Percentiles rank a stretch among this genome's conserved stretches.
phyloP scores from a whole-genome alignment of 2,888 invertebrate genomes.

The Trachelus iudaicus region DNA sequence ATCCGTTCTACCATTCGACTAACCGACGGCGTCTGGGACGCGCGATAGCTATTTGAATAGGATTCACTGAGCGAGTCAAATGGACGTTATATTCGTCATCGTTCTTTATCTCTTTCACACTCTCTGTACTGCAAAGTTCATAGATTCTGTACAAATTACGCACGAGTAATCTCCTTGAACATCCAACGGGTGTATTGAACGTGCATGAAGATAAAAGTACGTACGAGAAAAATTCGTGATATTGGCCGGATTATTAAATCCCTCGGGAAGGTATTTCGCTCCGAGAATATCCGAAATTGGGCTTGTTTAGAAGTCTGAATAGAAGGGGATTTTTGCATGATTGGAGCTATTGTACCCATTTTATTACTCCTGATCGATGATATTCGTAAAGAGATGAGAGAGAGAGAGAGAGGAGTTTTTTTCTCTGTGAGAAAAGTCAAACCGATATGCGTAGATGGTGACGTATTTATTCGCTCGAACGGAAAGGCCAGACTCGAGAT shows the following conservation, averaged over 20 bases:
- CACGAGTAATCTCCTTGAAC: too few relatives aligned
- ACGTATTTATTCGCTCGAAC: too few relatives aligned
- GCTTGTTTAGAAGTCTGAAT: constrained; percentile 20
- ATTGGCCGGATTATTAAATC: constrained; percentile 15
- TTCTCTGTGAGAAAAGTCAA: too few relatives aligned
- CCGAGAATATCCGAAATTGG: constrained; percentile 16
- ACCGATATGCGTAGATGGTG: too few relatives aligned
- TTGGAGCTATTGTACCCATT: constrained; percentile 16
- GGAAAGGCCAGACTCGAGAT: too few relatives aligned
- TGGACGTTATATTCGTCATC: neutral
- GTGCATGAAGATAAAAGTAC: neutral
- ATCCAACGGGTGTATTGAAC: too few relatives aligned
- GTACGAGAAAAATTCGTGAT: neutral
- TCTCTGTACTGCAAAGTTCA: too few relatives aligned
- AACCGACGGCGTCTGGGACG: constrained; percentile 33
- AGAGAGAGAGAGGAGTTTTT: too few relatives aligned
- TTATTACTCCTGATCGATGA: too few relatives aligned
- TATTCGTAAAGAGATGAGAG: too few relatives aligned
- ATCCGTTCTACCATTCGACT: constrained; percentile 38
- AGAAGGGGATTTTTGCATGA: constrained; percentile 16
- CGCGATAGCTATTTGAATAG: constrained; percentile 29
- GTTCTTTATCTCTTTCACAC: too few relatives aligned
- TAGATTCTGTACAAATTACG: too few relatives aligned
- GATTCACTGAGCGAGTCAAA: constrained; percentile 29
- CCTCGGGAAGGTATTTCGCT: constrained; percentile 14